A percentile compares a stretch with the other conserved stretches of the same genome.
Conservation (phyloP, 2,888 invertebrate genomes). For the Pyrgus malvae region DNA sequence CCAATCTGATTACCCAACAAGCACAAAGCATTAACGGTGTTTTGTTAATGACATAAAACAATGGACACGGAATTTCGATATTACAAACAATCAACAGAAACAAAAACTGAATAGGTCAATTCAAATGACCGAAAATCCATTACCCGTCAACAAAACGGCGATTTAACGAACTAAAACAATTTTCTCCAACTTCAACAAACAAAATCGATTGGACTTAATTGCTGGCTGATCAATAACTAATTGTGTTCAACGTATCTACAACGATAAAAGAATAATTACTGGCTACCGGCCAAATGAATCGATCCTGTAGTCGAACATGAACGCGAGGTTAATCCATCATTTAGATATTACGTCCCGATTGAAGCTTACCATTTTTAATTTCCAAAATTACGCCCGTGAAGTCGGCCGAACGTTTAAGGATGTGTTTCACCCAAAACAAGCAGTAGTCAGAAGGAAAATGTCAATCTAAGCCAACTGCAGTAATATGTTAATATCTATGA, state of each 20-base stretch:
- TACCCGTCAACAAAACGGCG: constrained; percentile 66
- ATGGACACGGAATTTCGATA: constrained; percentile 21
- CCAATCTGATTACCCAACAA: not conserved
- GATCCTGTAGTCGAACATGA: constrained; percentile 80
- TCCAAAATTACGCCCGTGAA: constrained; percentile 73
- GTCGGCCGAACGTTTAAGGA: constrained; percentile 56
- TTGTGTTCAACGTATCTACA: constrained; percentile 77
- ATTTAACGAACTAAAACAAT: constrained; percentile 80
- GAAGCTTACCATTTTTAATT: constrained; percentile 80
- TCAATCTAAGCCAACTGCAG: too few relatives aligned
- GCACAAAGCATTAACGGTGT: not conserved
- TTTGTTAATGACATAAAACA: constrained; percentile 22
- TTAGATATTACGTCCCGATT: constrained; percentile 78
- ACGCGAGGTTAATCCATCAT: constrained; percentile 80
- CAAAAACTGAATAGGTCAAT: constrained; percentile 53
- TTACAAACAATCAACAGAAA: constrained; percentile 43
- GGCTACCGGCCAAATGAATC: constrained; percentile 80
- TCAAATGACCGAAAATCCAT: constrained; percentile 69
- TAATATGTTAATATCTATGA: too few relatives aligned
- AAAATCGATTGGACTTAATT: constrained; percentile 80
- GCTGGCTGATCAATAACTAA: constrained; percentile 81
- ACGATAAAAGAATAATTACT: constrained; percentile 77
- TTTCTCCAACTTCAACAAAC: constrained; percentile 80
- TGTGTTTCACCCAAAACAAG: not conserved
- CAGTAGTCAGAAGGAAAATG: too few relatives aligned